Evolutionary conservation across 1,140 invertebrate species (phyloP), one percentile per base, ranked within the genome.

Genomic region (Lanistes nyassanus): DNA sequence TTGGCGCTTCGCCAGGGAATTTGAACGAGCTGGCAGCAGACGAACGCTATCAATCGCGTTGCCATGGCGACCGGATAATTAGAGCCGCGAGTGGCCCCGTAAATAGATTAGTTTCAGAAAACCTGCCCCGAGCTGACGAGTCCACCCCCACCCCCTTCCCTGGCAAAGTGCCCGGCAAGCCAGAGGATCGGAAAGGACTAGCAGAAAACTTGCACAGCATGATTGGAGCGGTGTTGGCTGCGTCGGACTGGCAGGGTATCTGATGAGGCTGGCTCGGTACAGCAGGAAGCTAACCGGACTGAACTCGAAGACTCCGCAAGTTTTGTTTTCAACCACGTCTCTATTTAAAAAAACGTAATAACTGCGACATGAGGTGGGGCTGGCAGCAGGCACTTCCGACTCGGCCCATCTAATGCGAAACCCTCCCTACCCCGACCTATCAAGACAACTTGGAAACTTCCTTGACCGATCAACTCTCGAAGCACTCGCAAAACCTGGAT

Each of bases 41-140:
- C 74, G 58, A 37, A 39, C 67, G 58, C 53, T 65, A 64, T 65
- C 55, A 65, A 69, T 71, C 65, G 53, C 37, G 75, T 76, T 76
- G 75, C 66, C 51, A 76, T 76, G 75, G 42, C 68, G 75, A 76
- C 75, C 42, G 62, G 58, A 56, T 53, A 76, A 70, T 71, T 58
- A 72, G 37, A 37, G n/a, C 42, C 55, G 31, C n/a, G 67, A 39
- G 70, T 72, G 60, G 70, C 70, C 70, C 34, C 56, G 70, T 72
- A 58, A 58, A 62, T 71, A 65, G 58, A 69, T 66, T 58, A 39
- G 69, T 76, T 68, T 56, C 51, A 68, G 53, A 37, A 26, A 39
- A 23, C 60, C 58, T 37, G 34, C 47, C 31, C 29, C 37, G 53
- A 60, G 74, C 39, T 21, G 47, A 26, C 60, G 29, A 36, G 26